Conservation (phyloP, 2,113 vertebrate species). For the Girardinichthys multiradiatus region DNA sequence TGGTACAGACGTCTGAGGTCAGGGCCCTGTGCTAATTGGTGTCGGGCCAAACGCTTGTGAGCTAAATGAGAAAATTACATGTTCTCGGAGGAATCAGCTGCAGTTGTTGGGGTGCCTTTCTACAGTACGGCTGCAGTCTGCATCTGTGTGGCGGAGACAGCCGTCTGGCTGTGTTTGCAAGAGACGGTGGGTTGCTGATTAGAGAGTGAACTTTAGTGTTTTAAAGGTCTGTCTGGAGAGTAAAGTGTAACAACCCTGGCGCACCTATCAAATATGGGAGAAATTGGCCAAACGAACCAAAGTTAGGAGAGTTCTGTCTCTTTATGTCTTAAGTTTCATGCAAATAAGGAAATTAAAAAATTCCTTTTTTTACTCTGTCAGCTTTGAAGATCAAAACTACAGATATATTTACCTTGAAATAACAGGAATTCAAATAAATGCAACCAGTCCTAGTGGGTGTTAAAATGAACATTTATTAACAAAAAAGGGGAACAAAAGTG, state of each 20-base stretch:
- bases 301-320: background rate
- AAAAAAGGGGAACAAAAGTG: too few species aligned
- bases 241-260: slow-evolving; percentile 6
- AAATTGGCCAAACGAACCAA: background rate
- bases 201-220: slow-evolving; percentile 37
- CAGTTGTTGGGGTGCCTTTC: slow-evolving; percentile 68
- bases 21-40: slow-evolving; percentile 81
- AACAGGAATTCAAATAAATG: too few species aligned
- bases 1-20: slow-evolving; percentile 73
- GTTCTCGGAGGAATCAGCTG: slow-evolving; percentile 78
- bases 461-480: too few species aligned
- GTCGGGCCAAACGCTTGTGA: slow-evolving; percentile 76
- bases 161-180: slow-evolving; percentile 51
- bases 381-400: too few species aligned
- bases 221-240: slow-evolving; percentile 25
- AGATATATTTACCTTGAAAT: too few species aligned
- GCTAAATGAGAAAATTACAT: slow-evolving; percentile 85
- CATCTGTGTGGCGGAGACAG: slow-evolving; percentile 57
- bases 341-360: background rate
- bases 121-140: slow-evolving; percentile 58
- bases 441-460: too few species aligned
- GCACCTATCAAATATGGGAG: slow-evolving; percentile 29
- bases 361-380: too few species aligned
- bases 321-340: background rate
- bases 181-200: slow-evolving; percentile 9